These are phyloP conservation scores for Carlito syrichta DNA, from an alignment of 2,113 vertebrate genomes.

Conservation along the genomic window DNA sequence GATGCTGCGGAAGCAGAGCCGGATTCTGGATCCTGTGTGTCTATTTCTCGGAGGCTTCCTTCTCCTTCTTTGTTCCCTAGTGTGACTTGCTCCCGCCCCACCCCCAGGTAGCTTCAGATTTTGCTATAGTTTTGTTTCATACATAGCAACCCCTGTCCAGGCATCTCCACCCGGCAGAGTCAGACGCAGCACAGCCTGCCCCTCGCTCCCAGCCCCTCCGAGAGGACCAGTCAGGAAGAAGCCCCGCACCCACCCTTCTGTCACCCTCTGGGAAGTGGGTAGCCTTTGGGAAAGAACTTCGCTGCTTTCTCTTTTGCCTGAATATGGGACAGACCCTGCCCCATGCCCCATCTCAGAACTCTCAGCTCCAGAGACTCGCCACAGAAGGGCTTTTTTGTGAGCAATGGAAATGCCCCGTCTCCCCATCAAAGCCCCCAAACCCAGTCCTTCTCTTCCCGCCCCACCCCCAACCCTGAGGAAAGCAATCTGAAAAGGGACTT, in stretches of 20 bases:
- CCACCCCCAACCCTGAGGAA: slow-evolving; percentile 42
- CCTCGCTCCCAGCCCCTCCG: background rate
- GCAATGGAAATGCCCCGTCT: background rate
- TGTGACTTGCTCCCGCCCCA: background rate
- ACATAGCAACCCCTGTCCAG: background rate
- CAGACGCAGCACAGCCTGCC: background rate
- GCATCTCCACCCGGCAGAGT: background rate
- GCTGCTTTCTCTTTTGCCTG: background rate
- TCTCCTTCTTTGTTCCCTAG: background rate
- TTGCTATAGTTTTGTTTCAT: background rate
- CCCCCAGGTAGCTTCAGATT: background rate
- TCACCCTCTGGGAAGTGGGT: background rate
- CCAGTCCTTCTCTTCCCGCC: background rate
- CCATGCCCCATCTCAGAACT: background rate
- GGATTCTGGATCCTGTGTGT: background rate
- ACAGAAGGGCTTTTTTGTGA: background rate
- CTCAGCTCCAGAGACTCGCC: background rate
- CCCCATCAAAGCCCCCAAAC: background rate
- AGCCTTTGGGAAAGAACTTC: background rate
- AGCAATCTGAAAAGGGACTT: slow-evolving; percentile 64
- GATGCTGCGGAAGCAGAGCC: background rate
- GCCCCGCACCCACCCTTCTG: slow-evolving; percentile 5
- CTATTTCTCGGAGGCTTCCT: background rate
- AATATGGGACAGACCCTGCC: background rate
- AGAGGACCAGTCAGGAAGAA: background rate